Evolutionary conservation across 2,797 vertebrate genomes (phyloP).

Genomic region (Mus caroli): DNA sequence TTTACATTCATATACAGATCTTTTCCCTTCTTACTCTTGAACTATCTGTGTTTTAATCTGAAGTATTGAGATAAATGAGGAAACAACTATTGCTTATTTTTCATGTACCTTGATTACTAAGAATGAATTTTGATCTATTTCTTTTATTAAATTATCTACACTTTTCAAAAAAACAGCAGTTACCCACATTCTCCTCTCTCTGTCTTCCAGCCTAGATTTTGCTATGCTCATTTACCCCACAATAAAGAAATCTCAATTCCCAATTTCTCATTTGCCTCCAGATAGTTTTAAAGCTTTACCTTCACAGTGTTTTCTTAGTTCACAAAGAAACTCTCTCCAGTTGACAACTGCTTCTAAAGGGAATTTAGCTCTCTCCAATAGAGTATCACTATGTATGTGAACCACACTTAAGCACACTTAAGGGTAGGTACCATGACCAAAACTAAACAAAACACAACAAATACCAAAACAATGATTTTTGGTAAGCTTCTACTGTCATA

Average conservation of each 20-base stretch:
- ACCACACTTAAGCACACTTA: neutral
- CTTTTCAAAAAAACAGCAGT: neutral
- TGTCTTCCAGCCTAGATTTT: neutral
- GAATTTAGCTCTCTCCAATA: neutral
- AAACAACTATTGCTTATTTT: constrained; percentile 7
- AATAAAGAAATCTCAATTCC: neutral
- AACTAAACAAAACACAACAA: neutral
- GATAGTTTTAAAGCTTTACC: neutral
- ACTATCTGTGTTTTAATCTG: neutral
- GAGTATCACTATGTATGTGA: neutral
- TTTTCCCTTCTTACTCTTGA: neutral
- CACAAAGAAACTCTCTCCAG: neutral
- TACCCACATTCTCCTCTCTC: neutral
- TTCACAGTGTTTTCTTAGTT: neutral
- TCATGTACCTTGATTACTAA: neutral
- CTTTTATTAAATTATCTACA: constrained; percentile 1
- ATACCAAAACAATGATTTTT: neutral
- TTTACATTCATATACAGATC: neutral
- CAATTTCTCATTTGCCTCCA: neutral
- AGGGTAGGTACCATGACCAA: neutral
- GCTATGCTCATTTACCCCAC: neutral
- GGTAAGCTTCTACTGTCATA: neutral
- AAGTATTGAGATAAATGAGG: neutral
- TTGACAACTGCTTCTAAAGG: neutral
- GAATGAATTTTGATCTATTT: neutral